Conservation (phyloP, 2,888 invertebrate species). For the Phrixothrix hirtus region DNA sequence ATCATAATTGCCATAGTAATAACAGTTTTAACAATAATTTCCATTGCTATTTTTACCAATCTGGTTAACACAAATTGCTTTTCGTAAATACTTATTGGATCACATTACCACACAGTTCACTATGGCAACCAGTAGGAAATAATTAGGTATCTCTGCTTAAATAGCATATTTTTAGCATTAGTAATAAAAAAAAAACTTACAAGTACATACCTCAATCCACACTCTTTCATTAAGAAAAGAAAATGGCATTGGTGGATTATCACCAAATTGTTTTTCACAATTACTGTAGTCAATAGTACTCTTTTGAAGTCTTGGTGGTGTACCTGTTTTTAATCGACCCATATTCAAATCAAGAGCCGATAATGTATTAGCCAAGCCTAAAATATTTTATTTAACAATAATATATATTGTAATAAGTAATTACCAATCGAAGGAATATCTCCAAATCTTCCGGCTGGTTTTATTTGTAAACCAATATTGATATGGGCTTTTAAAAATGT, state of each 20-base stretch:
- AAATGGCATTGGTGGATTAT: slow-evolving; percentile 74
- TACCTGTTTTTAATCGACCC: slow-evolving; percentile 84
- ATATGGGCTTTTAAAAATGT: slow-evolving; percentile 87
- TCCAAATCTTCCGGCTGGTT: slow-evolving; percentile 80
- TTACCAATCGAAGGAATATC: slow-evolving; percentile 72
- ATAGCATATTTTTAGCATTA: no score
- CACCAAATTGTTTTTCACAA: slow-evolving; percentile 62
- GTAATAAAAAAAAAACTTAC: not conserved
- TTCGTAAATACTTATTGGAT: no score
- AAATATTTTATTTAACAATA: slow-evolving; percentile 8
- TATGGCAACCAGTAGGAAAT: no score
- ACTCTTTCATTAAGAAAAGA: slow-evolving; percentile 77
- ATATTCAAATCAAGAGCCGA: slow-evolving; percentile 71
- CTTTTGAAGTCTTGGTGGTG: slow-evolving; percentile 77
- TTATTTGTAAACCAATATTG: slow-evolving; percentile 74
- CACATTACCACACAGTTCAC: no score
- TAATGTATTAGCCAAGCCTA: slow-evolving; percentile 73
- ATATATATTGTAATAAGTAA: not conserved
- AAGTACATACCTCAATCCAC: slow-evolving; percentile 66
- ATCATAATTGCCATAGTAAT: no score
- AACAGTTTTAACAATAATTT: no score
- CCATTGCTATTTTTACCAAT: no score
- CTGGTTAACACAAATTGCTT: no score
- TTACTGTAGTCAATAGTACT: slow-evolving; percentile 68
- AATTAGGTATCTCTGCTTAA: no score